phyloP scores from a whole-genome alignment of 2,888 invertebrate species.

The Homarus gammarus region DNA sequence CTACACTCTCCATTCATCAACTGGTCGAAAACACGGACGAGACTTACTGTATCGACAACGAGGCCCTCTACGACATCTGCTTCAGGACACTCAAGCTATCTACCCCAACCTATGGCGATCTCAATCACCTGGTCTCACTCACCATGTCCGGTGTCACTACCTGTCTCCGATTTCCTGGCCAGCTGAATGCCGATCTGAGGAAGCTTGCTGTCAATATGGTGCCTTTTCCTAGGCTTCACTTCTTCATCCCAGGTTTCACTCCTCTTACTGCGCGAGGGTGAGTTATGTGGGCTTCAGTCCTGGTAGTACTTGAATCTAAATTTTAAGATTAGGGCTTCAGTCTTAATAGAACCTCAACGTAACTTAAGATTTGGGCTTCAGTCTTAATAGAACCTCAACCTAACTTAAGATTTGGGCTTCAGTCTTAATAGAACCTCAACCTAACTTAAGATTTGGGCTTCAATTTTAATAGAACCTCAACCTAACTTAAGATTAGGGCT shows the following conservation, averaged over 20 bases:
- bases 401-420: too few relatives aligned
- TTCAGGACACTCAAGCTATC: slow-evolving; percentile 81
- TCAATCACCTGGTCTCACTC: slow-evolving; percentile 80
- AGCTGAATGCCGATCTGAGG: slow-evolving; percentile 82
- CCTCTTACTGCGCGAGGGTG: slow-evolving; percentile 74
- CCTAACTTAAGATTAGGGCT: too few relatives aligned
- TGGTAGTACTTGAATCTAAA: too few relatives aligned
- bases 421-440: too few relatives aligned
- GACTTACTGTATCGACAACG: slow-evolving; percentile 82
- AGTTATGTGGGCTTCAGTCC: not conserved
- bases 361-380: too few relatives aligned
- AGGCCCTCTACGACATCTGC: slow-evolving; percentile 82
- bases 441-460: too few relatives aligned
- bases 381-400: too few relatives aligned
- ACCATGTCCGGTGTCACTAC: slow-evolving; percentile 81
- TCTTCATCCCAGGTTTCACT: slow-evolving; percentile 81
- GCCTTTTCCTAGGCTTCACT: slow-evolving; percentile 81
- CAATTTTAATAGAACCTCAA: too few relatives aligned
- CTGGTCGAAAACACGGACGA: slow-evolving; percentile 82
- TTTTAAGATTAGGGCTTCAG: too few relatives aligned
- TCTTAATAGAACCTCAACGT: too few relatives aligned
- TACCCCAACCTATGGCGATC: slow-evolving; percentile 81
- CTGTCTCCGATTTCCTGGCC: slow-evolving; percentile 82
- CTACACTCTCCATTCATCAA: slow-evolving; percentile 82
- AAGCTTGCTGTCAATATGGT: slow-evolving; percentile 81